Evolutionary conservation across 2,797 vertebrate genomes (phyloP), one percentile per base, ranked within the genome.

Genomic region (Falco concolor): DNA sequence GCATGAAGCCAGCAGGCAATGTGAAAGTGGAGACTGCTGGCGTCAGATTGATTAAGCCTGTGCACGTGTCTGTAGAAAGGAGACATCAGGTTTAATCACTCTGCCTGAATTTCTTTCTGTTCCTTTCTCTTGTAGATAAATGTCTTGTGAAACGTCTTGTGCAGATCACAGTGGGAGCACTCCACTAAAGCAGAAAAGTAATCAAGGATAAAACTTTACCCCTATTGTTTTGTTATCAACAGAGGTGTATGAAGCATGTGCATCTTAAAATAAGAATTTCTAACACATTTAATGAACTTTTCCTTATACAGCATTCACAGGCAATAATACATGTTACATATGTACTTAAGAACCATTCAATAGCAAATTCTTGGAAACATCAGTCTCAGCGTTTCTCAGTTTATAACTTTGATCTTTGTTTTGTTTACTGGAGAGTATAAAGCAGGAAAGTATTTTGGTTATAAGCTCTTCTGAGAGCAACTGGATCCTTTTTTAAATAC

Each of bases 31-130:
- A 97, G 97, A 96, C 96, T 94, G 96, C 97, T 98, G 98, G 97
- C 97, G 88, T 98, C 97, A 93, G 97, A 97, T 98, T 98, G 98
- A 98, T 98, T 98, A 98, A 98, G 97, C 98, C 97, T 95, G 88
- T 88, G 97, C 98, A 98, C 93, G 95, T 98, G 98, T 98, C 96
- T 97, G 97, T 93, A 96, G 97, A 98, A 96, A 97, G 97, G 97
- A 98, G 98, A 97, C 96, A 96, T 95, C 96, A 25, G 92, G 96
- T 97, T 98, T 97, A 97, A 98, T 98, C 97, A 96, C 97, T 97
- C 61, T 30, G 53, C 76, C 78, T 32, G 84, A 32, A 50, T 36
- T 90, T 72, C 81, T 61, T 77, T 86, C 80, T 93, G 56, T 74
- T 74, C 79, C 78, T 92, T 81, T 89, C 79, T 70, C 84, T 44